These are phyloP conservation scores for Mylabris sibirica DNA, from an alignment of 2,888 invertebrate genomes.

Conservation along the genomic window DNA sequence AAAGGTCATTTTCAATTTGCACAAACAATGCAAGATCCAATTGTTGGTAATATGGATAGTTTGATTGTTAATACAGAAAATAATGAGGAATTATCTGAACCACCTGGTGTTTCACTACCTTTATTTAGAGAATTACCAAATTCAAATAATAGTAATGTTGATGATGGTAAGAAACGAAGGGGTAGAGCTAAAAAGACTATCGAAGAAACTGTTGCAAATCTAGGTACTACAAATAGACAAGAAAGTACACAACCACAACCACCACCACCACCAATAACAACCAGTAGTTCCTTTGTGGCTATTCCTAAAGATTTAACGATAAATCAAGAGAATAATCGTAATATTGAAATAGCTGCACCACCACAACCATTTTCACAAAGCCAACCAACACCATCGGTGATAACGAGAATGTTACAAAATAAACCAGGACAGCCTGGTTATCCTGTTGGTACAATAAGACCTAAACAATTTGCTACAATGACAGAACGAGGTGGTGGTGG, in stretches of 20 bases:
- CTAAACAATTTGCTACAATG: slow-evolving; percentile 53
- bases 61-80: slow-evolving; percentile 46
- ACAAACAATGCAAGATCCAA: slow-evolving; percentile 40
- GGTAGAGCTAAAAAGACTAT: slow-evolving; percentile 61
- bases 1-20: slow-evolving; percentile 35
- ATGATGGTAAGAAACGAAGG: slow-evolving; percentile 56
- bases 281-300: slow-evolving; percentile 63
- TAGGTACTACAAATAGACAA: slow-evolving; percentile 63
- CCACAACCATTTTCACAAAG: slow-evolving; percentile 65
- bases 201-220: slow-evolving; percentile 62
- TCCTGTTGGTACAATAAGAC: slow-evolving; percentile 50
- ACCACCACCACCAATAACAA: slow-evolving; percentile 52
- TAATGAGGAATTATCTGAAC: slow-evolving; percentile 56
- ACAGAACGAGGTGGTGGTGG: slow-evolving; percentile 39
- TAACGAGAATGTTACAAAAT: slow-evolving; percentile 69
- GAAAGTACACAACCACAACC: slow-evolving; percentile 47
- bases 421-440: slow-evolving; percentile 51
- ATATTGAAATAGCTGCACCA: slow-evolving; percentile 61
- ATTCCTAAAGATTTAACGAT: slow-evolving; percentile 60
- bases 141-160: slow-evolving; percentile 26
- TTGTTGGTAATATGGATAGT: slow-evolving; percentile 45
- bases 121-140: slow-evolving; percentile 49
- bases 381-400: slow-evolving; percentile 66
- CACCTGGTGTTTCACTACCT: slow-evolving; percentile 54
- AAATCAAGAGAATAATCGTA: slow-evolving; percentile 35